Conservation (phyloP, 1,140 invertebrate genomes). For the Ctenoplectra terminalis region DNA sequence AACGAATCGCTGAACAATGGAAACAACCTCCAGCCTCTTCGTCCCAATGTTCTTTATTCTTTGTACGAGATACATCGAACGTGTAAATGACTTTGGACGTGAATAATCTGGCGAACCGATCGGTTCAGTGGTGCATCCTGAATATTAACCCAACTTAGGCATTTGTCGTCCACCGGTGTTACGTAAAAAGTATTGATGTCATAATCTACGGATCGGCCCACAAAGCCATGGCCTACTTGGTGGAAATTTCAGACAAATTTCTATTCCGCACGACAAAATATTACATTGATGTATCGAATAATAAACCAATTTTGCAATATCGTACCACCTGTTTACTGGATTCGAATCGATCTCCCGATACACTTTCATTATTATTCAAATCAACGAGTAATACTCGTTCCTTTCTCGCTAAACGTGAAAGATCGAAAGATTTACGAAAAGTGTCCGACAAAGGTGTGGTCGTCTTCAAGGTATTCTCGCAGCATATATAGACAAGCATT, state of each 20-base stretch:
- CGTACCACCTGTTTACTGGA: not conserved
- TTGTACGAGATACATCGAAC: not conserved
- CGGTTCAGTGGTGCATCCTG: slow-evolving; percentile 42
- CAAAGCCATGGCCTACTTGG: slow-evolving; percentile 54
- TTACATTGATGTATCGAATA: slow-evolving; percentile 41
- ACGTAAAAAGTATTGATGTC: slow-evolving; percentile 52
- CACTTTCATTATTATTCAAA: not conserved
- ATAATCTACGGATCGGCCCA: slow-evolving; percentile 42
- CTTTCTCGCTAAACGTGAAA: not conserved
- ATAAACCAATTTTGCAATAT: slow-evolving; percentile 42
- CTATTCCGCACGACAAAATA: slow-evolving; percentile 44
- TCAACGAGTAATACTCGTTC: not conserved
- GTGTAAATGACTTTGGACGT: slow-evolving; percentile 14
- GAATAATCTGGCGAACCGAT: slow-evolving; percentile 32
- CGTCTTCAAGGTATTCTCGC: not conserved
- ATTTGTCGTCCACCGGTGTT: slow-evolving; percentile 32
- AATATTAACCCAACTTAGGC: slow-evolving; percentile 47
- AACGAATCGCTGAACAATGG: not conserved
- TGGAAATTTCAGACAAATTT: slow-evolving; percentile 54
- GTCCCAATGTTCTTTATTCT: not conserved
- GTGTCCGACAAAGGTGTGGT: not conserved
- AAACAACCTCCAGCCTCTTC: not conserved
- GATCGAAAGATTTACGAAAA: not conserved
- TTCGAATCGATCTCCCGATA: not conserved
- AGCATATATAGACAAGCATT: not conserved